Evolutionary conservation across 2,797 vertebrate species (phyloP), one percentile per base, ranked within the genome.

Genomic region (Melanotaenia boesemani): DNA sequence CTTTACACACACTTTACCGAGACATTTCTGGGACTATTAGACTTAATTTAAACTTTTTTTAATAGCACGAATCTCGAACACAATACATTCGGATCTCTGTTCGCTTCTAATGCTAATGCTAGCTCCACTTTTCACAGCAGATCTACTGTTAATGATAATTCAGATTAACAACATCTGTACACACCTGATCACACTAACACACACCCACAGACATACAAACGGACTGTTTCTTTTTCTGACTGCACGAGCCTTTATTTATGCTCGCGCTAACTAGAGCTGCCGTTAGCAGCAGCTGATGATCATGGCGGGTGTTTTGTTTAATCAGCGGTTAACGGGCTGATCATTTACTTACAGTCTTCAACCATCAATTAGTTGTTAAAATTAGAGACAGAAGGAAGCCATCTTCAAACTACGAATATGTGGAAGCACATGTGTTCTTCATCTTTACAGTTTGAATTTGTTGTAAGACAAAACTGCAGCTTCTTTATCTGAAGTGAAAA

Each of bases 301-400:
- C 57, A 41, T 26, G 55, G 55, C 26, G 36, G 57, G 18, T 22
- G 44, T 46, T 46, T 46, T 18, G 44, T 46, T 46, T 7, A 18
- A 18, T 63, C 18, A 63, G 10, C 37, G 11, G 65, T 37, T 67
- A 67, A 44, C 24, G 55, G 39, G 52, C 55, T 59, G 56, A 56
- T 30, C 16, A 44, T 18, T 16, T 39, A 12, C 37, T 16, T 6
- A 3, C 12, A 10, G 1, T 22, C 9, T 2, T 9, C 4, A 36
- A 24, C 9, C 5, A 46, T 12, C 15, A 44, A 48, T 18, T 6
- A 44, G 28, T 48, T 48, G 48, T 48, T 22, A 32, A 48, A 28
- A 10, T 20, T n/a, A 11, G 22, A 50, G 9, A 12, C 37, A 39
- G 37, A 12, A 39, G 11, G 37, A 39, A 39, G 11, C 3, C 37